A percentile compares a stretch with the other conserved stretches of the same genome.
Evolutionary conservation across 2,888 invertebrate genomes (phyloP).

Genomic region (Eupithecia subumbrata): DNA sequence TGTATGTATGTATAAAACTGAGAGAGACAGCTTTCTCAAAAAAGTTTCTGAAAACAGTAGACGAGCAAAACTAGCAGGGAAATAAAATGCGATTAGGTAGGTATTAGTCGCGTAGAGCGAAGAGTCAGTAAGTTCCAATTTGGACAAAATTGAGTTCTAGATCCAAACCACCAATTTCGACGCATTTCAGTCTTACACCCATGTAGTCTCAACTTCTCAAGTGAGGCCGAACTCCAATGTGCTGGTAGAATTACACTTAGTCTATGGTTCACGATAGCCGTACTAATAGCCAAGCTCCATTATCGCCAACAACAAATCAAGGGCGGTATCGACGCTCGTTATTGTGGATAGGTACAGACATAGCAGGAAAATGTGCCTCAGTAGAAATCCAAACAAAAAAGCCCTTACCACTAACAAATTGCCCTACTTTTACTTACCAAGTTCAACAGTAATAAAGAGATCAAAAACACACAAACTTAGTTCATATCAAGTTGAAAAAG

Average conservation of each 20-base stretch:
- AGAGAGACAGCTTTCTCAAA: too few species aligned
- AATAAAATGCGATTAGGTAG: neutral
- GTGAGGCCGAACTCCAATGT: neutral
- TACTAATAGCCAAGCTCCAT: neutral
- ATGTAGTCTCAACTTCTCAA: neutral
- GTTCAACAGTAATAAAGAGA: neutral
- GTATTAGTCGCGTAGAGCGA: neutral
- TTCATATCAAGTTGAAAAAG: constrained; percentile 6
- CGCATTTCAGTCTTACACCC: neutral
- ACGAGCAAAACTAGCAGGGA: neutral
- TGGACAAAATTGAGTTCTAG: neutral
- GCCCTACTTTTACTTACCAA: neutral
- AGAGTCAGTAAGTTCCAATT: neutral
- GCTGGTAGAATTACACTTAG: neutral
- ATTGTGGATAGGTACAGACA: neutral
- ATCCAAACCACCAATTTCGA: neutral
- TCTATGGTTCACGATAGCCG: neutral
- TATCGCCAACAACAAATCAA: neutral
- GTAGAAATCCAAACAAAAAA: neutral
- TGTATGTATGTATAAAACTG: too few species aligned
- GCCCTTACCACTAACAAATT: neutral
- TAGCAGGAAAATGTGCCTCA: neutral
- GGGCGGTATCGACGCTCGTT: neutral
- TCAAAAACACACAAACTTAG: neutral
- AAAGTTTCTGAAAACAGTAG: neutral